These are phyloP conservation scores for Tretioscincus oriximinensis DNA, from an alignment of 2,113 vertebrate genomes.

Conservation along the genomic window DNA sequence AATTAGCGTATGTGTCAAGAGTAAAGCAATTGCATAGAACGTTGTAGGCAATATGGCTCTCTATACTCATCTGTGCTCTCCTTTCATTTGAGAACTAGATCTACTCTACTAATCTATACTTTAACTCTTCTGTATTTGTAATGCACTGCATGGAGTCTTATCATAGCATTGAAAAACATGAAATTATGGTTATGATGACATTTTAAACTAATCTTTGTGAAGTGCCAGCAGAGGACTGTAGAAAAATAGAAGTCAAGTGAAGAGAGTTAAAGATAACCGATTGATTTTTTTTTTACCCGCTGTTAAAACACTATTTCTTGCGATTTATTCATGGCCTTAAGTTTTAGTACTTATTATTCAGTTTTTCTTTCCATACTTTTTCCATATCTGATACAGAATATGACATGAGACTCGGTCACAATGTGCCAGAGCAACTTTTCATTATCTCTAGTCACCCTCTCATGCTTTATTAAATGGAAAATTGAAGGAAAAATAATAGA, in stretches of 20 bases:
- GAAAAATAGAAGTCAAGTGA: conserved; percentile 8
- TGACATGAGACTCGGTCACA: conserved; percentile 11
- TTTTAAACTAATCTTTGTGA: conserved; percentile 25
- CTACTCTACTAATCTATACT: conserved; percentile 33
- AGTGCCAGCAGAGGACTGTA: background rate
- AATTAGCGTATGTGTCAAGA: conserved; percentile 74
- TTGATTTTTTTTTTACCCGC: conserved; percentile 16
- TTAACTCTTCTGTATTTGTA: conserved; percentile 6
- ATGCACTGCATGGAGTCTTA: background rate
- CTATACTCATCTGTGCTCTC: conserved; percentile 66
- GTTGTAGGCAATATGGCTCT: conserved; percentile 63
- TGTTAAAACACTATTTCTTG: conserved; percentile 8
- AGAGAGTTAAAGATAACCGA: background rate
- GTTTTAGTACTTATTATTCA: background rate
- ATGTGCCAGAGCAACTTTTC: background rate
- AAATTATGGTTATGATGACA: conserved; percentile 1
- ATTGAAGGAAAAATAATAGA: background rate
- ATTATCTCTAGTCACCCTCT: background rate
- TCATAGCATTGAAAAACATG: background rate
- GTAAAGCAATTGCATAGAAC: conserved; percentile 74
- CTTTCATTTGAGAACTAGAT: conserved; percentile 52
- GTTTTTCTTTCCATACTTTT: conserved; percentile 13
- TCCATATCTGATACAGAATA: background rate
- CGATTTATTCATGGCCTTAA: conserved; percentile 3
- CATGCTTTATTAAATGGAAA: background rate